Evolutionary conservation across 2,888 invertebrate genomes (phyloP), one percentile per base, ranked within the genome.

Genomic region (Molorchus minor): DNA sequence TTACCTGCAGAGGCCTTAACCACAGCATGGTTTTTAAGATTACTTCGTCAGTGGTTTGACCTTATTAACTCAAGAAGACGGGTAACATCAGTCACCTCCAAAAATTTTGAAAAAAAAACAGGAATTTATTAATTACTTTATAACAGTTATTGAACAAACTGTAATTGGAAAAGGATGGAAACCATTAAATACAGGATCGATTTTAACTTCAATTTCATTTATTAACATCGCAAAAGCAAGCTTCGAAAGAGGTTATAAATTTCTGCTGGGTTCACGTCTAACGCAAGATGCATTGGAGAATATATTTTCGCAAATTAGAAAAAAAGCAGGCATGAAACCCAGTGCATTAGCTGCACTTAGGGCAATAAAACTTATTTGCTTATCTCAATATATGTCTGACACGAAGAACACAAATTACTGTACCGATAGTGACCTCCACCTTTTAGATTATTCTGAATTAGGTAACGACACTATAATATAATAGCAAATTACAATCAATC

Each of bases 1-100:
- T 46, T 55, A 35, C 55, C 45, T 25, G 15, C 45, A 45, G 44
- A 55, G 29, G 45, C 45, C 33, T 35, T 55, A 36, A 16, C 10
- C n/a, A 47, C 2, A 30, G 30, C 17, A 35, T 36, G 19, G 25
- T 47, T 47, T 33, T n/a, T 29, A 17, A 17, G 29, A 30, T 47
- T 47, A 30, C 47, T 29, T 29, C 30, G 47, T 30, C 38, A 38
- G 38, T 38, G 38, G 38, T 38, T 38, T 38, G 15, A 38, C 12
- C 17, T 38, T 38, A 38, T 38, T 38, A 38, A 38, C 38, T 38
- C 38, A 3, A 38, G 38, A 38, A 38, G 38, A 38, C 38, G 38
- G 38, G 17, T 38, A 38, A 38, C 38, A 13, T 38, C 38, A 38
- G 38, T 38, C 38, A 38, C 38, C 17, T 38, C 15, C 38, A 38